phyloP scores from a whole-genome alignment of 2,797 vertebrate genomes.

The Enteromius paludinosus region DNA sequence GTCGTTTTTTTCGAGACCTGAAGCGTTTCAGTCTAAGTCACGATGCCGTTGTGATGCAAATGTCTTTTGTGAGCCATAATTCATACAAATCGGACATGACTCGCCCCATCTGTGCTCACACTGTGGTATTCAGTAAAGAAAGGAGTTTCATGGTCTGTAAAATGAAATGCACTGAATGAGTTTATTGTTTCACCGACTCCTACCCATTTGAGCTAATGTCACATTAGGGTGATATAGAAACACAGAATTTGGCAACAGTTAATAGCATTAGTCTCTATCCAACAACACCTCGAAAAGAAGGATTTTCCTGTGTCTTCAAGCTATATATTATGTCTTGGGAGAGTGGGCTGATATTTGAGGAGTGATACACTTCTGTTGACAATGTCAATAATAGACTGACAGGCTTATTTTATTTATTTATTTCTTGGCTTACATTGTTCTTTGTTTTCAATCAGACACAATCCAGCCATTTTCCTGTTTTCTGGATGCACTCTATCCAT shows the following conservation, averaged over 20 bases:
- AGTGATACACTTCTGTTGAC: neutral
- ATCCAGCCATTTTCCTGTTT: conserved; percentile 9
- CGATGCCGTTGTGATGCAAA: too few species aligned
- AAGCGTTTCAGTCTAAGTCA: too few species aligned
- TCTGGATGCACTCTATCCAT: conserved; percentile 7
- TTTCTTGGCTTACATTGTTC: conserved; percentile 4
- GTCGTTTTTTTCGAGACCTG: too few species aligned
- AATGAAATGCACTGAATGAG: conserved; percentile 27
- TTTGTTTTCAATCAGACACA: conserved; percentile 28
- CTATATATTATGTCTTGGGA: neutral
- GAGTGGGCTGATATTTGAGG: conserved; percentile 2
- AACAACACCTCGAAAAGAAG: neutral
- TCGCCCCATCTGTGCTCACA: neutral
- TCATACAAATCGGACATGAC: conserved; percentile 18
- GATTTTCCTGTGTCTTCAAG: neutral
- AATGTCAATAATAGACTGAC: conserved; percentile 14
- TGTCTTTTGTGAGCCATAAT: conserved; percentile 12
- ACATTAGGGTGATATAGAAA: conserved; percentile 27
- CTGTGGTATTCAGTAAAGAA: conserved; percentile 15
- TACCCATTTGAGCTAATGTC: conserved; percentile 28
- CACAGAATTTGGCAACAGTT: neutral
- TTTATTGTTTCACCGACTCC: conserved; percentile 48
- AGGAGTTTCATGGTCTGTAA: conserved; percentile 9
- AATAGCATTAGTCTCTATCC: neutral
- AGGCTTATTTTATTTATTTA: neutral